Base-by-base conservation (phyloP, 2,113 vertebrate species). In the Hipposideros armiger region DNA sequence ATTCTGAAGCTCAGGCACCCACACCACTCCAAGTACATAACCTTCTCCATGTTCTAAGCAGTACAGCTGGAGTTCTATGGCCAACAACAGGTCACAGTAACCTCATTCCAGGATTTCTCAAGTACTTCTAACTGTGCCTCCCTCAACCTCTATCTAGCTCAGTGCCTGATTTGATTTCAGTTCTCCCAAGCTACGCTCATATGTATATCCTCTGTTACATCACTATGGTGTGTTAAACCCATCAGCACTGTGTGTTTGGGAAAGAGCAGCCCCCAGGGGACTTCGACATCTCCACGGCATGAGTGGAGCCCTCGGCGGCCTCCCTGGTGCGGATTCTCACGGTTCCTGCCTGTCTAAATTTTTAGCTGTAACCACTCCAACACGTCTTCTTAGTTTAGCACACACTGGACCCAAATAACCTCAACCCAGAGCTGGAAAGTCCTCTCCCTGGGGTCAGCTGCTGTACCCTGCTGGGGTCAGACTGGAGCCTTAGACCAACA, bases 391-490 rank as follows among this genome's bases (percentile, higher is more conserved):
- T 90, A 96, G 97, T 95, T 96, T 96, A 97, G 97, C 89, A 96
- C 84, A 96, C 76, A 95, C 45, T 97, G 97, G 97, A 98, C 97
- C 97, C 96, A 97, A 98, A 97, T 98, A 97, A 97, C 97, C 97
- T 96, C 90, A 82, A 70, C 45, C 70, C 56, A 72, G 83, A 95
- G 95, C 74, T 97, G 97, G 96, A 97, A 97, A 97, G 96, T 95
- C 90, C 93, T 97, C 96, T 97, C 95, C 83, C 96, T 97, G 95
- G 97, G 97, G 97, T 98, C 94, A 97, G 96, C 42, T 97, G 96
- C 80, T 97, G 47, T 97, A 96, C 97, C 97, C 97, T 96, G 82
- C 50, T 92, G 60, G 94, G 96, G 97, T 97, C 97, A 98, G 95
- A 95, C 93, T 96, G 72, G 67, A 97, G 93, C 70, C 95, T 96